A percentile compares a stretch with the other conserved stretches of the same genome.
Evolutionary conservation across 2,113 vertebrate genomes (phyloP).

Genomic region (Rhineura floridana): DNA sequence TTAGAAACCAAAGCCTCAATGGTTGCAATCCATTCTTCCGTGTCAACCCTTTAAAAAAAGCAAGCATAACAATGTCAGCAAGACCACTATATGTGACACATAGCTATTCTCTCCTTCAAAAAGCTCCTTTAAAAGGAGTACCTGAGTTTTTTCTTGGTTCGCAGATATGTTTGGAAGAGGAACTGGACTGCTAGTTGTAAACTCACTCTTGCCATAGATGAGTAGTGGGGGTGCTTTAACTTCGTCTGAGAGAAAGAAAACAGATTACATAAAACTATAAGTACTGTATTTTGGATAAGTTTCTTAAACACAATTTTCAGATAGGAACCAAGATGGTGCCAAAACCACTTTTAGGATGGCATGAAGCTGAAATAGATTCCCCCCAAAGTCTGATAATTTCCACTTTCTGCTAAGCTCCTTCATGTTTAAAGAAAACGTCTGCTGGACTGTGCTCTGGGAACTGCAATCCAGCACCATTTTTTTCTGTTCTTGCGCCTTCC

Average conservation of each 20-base stretch:
- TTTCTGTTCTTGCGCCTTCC: background rate
- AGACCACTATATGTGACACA: fast-evolving
- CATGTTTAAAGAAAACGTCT: background rate
- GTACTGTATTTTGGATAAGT: background rate
- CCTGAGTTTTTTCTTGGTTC: conserved; percentile 99
- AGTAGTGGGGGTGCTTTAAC: conserved; percentile 92
- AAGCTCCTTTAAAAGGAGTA: conserved; percentile 48
- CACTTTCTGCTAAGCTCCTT: background rate
- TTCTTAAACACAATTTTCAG: background rate
- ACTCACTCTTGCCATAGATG: conserved; percentile 96
- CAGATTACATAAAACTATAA: conserved; percentile 16
- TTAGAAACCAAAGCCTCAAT: conserved; percentile 95
- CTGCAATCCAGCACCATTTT: background rate
- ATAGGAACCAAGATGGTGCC: background rate
- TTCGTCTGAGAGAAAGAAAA: conserved; percentile 83
- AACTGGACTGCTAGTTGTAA: conserved; percentile 94
- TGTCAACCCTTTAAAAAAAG: conserved; percentile 86
- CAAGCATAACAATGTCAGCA: conserved; percentile 26
- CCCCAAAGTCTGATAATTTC: background rate
- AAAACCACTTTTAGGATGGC: background rate
- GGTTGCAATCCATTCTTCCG: conserved; percentile 97
- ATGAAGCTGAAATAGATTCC: background rate
- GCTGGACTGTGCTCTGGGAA: background rate
- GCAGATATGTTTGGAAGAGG: conserved; percentile 96
- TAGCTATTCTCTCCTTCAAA: background rate